These are phyloP conservation scores for Mactra quadrangularis DNA, from an alignment of 1,140 invertebrate genomes.

Conservation along the genomic window DNA sequence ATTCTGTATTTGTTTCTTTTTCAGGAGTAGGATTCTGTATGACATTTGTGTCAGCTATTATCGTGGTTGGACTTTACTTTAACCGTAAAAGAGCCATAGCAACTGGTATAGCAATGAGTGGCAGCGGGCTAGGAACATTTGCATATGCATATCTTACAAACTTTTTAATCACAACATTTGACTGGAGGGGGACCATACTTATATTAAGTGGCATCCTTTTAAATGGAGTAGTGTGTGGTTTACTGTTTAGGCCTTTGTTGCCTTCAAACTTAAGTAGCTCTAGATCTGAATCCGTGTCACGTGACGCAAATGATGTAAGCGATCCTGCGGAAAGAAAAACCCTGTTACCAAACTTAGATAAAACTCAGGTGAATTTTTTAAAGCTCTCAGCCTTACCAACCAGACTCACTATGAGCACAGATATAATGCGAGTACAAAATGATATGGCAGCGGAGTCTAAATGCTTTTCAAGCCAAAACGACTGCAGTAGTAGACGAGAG, in stretches of 20 bases:
- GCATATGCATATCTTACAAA: constrained; percentile 78
- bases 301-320: not conserved
- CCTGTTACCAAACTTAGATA: not conserved
- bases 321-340: constrained; percentile 14
- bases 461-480: constrained; percentile 27
- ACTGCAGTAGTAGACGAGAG: not conserved
- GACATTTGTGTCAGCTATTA: constrained; percentile 90
- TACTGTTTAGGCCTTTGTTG: constrained; percentile 90
- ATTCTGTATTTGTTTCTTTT: constrained; percentile 62
- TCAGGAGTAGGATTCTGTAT: constrained; percentile 93
- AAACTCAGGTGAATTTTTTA: not conserved
- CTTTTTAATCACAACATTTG: constrained; percentile 73
- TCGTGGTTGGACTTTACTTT: constrained; percentile 93
- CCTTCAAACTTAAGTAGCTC: not conserved
- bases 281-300: constrained; percentile 12
- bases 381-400: not conserved
- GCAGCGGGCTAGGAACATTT: constrained; percentile 81
- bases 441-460: not conserved
- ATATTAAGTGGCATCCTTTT: constrained; percentile 92
- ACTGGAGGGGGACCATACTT: constrained; percentile 87
- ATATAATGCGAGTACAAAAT: constrained; percentile 23
- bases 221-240: constrained; percentile 90
- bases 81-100: constrained; percentile 94
- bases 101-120: constrained; percentile 90
- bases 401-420: constrained; percentile 13